Percentiles rank a stretch among this genome's conserved stretches.
These are phyloP conservation scores for Rhizoglyphus robini DNA, from an alignment of 1,140 invertebrate species.

Conservation along the genomic window DNA sequence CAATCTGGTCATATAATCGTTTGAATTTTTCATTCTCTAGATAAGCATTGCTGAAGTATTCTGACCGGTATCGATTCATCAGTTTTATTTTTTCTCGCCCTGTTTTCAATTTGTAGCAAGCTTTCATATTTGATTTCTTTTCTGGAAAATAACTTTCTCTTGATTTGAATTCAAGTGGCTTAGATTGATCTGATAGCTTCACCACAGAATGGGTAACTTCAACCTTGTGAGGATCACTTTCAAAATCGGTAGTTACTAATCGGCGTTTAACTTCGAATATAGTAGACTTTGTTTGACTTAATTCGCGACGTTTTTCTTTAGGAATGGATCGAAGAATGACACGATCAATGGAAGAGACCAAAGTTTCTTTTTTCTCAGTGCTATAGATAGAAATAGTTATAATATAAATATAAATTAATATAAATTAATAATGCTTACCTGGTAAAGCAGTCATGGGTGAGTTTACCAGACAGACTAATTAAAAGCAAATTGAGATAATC, in stretches of 20 bases:
- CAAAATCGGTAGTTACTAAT: neutral
- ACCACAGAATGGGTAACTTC: neutral
- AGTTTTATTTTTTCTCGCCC: neutral
- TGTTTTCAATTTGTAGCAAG: neutral
- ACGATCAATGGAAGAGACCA: neutral
- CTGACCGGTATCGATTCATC: neutral
- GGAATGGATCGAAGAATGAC: neutral
- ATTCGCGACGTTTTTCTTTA: neutral
- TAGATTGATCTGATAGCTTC: neutral
- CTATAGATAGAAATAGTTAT: too few relatives aligned
- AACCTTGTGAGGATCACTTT: neutral
- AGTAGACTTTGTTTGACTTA: neutral
- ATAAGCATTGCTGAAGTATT: slow-evolving; percentile 2
- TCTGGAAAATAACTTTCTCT: neutral
- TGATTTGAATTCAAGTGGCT: neutral
- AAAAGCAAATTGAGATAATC: slow-evolving; percentile 13
- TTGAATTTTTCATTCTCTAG: neutral
- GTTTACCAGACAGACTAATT: neutral
- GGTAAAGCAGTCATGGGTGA: neutral
- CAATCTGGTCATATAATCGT: slow-evolving; percentile 8
- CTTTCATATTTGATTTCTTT: neutral
- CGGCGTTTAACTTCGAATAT: neutral
- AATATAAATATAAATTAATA: too few relatives aligned
- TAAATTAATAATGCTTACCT: neutral
- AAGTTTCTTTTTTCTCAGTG: neutral